Base-by-base conservation (phyloP, 2,797 vertebrate species). In the Hypotaenidia okinawae region DNA sequence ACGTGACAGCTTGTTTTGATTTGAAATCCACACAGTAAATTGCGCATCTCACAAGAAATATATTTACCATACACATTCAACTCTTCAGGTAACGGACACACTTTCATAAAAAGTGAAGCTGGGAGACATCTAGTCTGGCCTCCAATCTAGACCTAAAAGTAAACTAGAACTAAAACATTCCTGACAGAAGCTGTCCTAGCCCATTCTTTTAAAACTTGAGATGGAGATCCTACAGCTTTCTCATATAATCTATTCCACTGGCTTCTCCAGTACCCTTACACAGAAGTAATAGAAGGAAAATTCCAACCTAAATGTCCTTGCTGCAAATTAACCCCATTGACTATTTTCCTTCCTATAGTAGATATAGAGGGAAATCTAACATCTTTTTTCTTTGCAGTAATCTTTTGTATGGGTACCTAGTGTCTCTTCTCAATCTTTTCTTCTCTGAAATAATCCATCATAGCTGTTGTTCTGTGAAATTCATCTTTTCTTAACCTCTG, bases 141-240 rank as follows among this genome's bases (percentile, higher is more conserved):
- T 86, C 18, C 32, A 77, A 93, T 85, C 6, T 72, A 41, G 64
- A 85, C 79, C 54, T 73, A 78, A 93, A 95, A 94, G 70, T 55
- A 84, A 90, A 49, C 6, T 19, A 39, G 21, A 67, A 33, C 37
- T 47, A 68, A 88, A 93, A 51, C 16, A 30, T 66, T 90, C 19
- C 16, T 90, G 67, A 37, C 32, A 84, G 77, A 80, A 70, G 7
- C 35, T 87, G 55, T 5, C 16, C 27, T 74, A 66, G 14, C 21
- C 14, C 59, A 5, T 23, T 81, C 16, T 75, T 73, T 70, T 45
- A 66, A 78, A 84, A 49, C 19, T 88, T 27, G 59, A 87, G 90
- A 67, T 2, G 8, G 59, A 82, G 43, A 52, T 67, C 16, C 23
- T 32, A 77, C 43, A 75, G 41, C 4, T 5, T 83, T 23, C 63